Evolutionary conservation across 2,113 vertebrate species (phyloP), one percentile per base, ranked within the genome.

Genomic region (Podarcis raffonei): DNA sequence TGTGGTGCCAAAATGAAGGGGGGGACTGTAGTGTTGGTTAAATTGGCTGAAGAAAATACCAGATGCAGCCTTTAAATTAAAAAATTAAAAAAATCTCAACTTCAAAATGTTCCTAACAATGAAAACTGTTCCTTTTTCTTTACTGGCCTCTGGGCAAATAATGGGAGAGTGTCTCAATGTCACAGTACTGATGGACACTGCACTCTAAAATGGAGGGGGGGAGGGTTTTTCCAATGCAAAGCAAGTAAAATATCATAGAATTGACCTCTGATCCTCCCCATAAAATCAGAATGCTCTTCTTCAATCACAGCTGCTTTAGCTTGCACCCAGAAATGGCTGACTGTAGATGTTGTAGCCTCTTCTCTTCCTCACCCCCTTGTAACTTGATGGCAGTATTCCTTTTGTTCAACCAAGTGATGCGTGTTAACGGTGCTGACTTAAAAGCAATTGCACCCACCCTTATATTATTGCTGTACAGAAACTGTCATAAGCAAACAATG

Each of bases 221-320:
- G 85, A 39, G 78, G 87, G 75, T 94, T 91, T 97, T 93, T 95
- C 95, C 95, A 84, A 35, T 93, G 96, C 95, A 96, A 94, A 94
- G 95, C 20, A 9, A 82, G 89, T 1, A 23, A 1, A 8, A 23
- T 57, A 66, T 1, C 23, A 1, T 59, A 77, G 78, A 0, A 74
- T 15, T 81, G 83, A 86, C 86, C 89, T 15, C 59, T 30, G 25
- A 81, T 87, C 84, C 82, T 93, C 22, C n/a, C 39, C 79, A 27
- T 11, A 77, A 82, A 84, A 80, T 71, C 27, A 39, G 32, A 85
- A 76, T 83, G 12, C 30, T 53, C 39, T 39, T 89, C 88, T 82
- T 92, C 86, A 81, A 86, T 78, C 76, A n/a, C 25, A 87, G 85
- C 90, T 93, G 88, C 91, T 85, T 75, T n/a, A 90, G 75, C 39